Evolutionary conservation across 2,888 invertebrate species (phyloP).

Genomic region (Syritta pipiens): DNA sequence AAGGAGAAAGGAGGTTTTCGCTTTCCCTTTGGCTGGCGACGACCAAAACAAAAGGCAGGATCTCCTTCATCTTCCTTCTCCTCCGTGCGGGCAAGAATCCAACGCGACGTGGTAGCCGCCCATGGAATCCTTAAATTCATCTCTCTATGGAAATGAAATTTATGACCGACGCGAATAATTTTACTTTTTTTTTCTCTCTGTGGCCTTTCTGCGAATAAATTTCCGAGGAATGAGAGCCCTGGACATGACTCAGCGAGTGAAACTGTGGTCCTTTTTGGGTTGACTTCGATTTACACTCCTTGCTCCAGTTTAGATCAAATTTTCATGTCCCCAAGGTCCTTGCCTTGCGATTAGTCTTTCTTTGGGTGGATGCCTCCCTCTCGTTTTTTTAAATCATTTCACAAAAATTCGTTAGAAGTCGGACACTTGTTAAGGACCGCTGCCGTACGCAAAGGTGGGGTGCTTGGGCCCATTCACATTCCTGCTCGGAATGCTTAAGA

Average conservation of each 20-base stretch:
- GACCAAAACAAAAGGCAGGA: slow-evolving; percentile 4
- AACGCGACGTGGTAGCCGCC: slow-evolving; percentile 21
- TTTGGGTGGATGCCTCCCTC: neutral
- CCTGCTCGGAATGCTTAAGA: neutral
- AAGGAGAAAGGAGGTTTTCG: slow-evolving; percentile 13
- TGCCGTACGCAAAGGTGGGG: slow-evolving; percentile 8
- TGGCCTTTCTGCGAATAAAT: slow-evolving; percentile 21
- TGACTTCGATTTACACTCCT: slow-evolving; percentile 2
- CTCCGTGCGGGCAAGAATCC: slow-evolving; percentile 37
- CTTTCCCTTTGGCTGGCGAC: neutral
- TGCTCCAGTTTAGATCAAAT: too few relatives aligned
- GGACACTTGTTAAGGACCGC: slow-evolving; percentile 13
- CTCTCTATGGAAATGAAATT: slow-evolving; percentile 63
- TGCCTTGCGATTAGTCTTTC: slow-evolving; percentile 8
- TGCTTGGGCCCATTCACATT: too few relatives aligned
- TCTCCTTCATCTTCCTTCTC: too few relatives aligned
- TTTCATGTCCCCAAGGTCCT: too few relatives aligned
- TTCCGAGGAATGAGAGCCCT: slow-evolving; percentile 25
- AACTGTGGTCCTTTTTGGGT: neutral
- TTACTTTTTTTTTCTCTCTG: slow-evolving; percentile 18
- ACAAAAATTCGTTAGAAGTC: neutral
- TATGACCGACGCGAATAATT: slow-evolving; percentile 60
- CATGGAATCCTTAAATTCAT: slow-evolving; percentile 58
- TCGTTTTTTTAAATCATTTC: neutral
- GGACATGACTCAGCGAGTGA: slow-evolving; percentile 37